Evolutionary conservation across 1,140 invertebrate genomes (phyloP).

Genomic region (Triops longicaudatus): DNA sequence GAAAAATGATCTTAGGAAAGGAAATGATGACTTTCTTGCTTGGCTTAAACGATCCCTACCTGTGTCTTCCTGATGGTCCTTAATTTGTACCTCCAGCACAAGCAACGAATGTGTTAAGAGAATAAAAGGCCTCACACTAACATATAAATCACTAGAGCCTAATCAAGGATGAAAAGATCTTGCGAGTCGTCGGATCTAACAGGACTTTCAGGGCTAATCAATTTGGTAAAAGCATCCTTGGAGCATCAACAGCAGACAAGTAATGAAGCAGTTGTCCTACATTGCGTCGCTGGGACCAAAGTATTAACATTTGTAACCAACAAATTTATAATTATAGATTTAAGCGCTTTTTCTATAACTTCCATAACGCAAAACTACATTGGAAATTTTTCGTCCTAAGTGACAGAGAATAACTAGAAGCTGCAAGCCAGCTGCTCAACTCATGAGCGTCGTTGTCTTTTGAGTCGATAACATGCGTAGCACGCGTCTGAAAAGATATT

Average conservation of each 20-base stretch:
- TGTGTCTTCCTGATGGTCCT: background rate
- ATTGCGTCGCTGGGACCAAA: background rate
- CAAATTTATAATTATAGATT: background rate
- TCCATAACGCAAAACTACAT: background rate
- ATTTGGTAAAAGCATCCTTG: background rate
- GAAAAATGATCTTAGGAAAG: background rate
- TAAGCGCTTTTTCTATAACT: background rate
- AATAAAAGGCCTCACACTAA: background rate
- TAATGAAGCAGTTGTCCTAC: background rate
- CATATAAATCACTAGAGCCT: background rate
- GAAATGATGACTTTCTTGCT: background rate
- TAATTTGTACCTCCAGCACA: slow-evolving; percentile 12
- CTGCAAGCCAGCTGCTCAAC: background rate
- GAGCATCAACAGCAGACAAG: background rate
- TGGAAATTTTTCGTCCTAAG: background rate
- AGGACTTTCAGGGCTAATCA: background rate
- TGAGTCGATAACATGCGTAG: slow-evolving; percentile 4
- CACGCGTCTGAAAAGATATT: slow-evolving; percentile 8
- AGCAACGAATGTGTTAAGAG: background rate
- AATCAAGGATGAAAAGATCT: background rate
- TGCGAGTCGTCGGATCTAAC: background rate
- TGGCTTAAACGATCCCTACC: background rate
- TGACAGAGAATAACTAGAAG: background rate
- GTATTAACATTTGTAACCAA: background rate
- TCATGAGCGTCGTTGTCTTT: slow-evolving; percentile 7